phyloP scores from a whole-genome alignment of 2,797 vertebrate species.

The Ambastaia sidthimunki region DNA sequence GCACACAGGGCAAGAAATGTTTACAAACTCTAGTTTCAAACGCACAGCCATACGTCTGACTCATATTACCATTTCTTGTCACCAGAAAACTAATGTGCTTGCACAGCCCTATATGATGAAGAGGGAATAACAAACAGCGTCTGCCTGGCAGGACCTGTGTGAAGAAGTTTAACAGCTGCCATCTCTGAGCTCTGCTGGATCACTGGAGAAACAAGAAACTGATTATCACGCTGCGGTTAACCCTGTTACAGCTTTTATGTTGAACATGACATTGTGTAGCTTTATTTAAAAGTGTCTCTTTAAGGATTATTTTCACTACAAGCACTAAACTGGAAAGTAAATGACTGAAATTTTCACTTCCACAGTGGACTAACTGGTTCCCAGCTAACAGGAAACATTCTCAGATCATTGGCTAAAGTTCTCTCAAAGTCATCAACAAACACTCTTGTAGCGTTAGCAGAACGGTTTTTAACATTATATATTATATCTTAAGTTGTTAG shows the following conservation, averaged over 20 bases:
- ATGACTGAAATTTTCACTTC: too few species aligned
- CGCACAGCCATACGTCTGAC: conserved; percentile 64
- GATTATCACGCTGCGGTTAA: conserved; percentile 35
- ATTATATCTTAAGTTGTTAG: too few species aligned
- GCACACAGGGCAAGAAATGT: conserved; percentile 69
- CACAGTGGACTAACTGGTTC: too few species aligned
- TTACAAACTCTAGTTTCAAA: conserved; percentile 75
- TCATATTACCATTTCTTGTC: conserved; percentile 75
- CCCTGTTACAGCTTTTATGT: background rate
- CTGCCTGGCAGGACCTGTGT: conserved; percentile 64
- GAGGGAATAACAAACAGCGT: conserved; percentile 65
- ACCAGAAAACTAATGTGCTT: conserved; percentile 76
- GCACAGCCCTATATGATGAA: conserved; percentile 69
- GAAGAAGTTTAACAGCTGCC: conserved; percentile 79
- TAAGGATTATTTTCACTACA: background rate
- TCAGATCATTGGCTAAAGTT: too few species aligned
- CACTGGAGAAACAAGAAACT: conserved; percentile 60
- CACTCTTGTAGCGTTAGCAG: too few species aligned
- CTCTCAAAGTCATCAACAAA: too few species aligned
- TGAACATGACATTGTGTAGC: too few species aligned
- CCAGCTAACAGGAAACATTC: too few species aligned
- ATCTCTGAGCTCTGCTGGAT: conserved; percentile 67
- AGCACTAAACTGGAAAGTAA: background rate
- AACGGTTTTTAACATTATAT: too few species aligned
- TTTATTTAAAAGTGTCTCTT: background rate